A percentile compares a stretch with the other conserved stretches of the same genome.
These are phyloP conservation scores for Dolichotis patagonum DNA, from an alignment of 2,113 vertebrate genomes.

Conservation along the genomic window DNA sequence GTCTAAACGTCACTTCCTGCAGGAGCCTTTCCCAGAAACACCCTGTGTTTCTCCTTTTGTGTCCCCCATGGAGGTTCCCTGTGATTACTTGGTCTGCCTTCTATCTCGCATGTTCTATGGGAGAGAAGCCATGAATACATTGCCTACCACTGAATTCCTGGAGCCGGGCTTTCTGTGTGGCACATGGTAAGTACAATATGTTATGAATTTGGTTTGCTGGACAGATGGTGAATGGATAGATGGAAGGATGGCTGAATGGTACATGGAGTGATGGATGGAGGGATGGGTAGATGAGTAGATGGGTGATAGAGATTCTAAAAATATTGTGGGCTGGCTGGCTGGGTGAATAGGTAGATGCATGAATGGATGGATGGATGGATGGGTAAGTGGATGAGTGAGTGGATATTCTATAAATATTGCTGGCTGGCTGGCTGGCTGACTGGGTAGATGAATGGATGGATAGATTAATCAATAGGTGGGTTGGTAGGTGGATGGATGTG, in stretches of 20 bases:
- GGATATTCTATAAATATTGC: not conserved
- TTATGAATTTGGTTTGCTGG: not conserved
- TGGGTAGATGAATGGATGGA: not conserved
- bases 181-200: not conserved
- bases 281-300: fast-evolving
- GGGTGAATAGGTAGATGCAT: not conserved
- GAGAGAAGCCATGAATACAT: not conserved
- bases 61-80: not conserved
- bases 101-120: fast-evolving
- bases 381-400: not conserved
- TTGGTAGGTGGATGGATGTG: too few species aligned
- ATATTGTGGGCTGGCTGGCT: not conserved
- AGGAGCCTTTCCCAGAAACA: not conserved
- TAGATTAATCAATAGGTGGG: not conserved
- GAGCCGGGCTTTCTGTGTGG: not conserved
- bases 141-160: not conserved
- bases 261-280: too few species aligned
- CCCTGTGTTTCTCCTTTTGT: not conserved
- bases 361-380: not conserved
- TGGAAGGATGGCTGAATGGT: too few species aligned
- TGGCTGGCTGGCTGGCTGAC: too few species aligned
- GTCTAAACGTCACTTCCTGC: not conserved
- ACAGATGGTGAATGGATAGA: too few species aligned
- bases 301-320: not conserved
- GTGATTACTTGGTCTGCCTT: not conserved